A percentile compares a stretch with the other conserved stretches of the same genome.
phyloP scores from a whole-genome alignment of 2,797 vertebrate species.

The Acomys russatus region DNA sequence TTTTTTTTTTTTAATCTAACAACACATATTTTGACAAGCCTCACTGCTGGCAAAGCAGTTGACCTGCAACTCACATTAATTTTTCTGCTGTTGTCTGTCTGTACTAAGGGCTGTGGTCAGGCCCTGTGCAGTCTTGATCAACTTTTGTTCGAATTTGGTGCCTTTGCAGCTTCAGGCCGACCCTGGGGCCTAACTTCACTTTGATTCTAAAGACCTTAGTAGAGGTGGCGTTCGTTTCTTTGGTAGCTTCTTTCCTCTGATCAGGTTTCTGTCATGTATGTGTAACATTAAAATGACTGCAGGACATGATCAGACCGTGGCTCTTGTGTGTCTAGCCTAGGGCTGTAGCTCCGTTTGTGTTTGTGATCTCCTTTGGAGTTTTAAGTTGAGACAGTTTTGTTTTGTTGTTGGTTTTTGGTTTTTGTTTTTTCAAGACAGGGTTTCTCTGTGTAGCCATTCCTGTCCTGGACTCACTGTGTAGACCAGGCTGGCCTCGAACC shows the following conservation, averaged over 20 bases:
- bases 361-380: conserved; percentile 30
- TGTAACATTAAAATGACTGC: conserved; percentile 23
- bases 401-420: background rate
- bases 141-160: too few species aligned
- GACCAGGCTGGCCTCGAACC: too few species aligned
- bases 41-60: conserved; percentile 22
- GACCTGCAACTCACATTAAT: background rate
- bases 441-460: too few species aligned
- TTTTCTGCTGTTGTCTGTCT: background rate
- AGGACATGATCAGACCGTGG: conserved; percentile 18
- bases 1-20: too few species aligned
- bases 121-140: background rate
- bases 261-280: background rate
- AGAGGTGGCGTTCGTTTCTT: conserved; percentile 6
- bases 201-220: conserved; percentile 19
- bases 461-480: too few species aligned
- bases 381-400: background rate
- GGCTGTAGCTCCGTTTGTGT: background rate
- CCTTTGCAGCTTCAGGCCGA: too few species aligned
- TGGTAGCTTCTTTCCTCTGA: conserved; percentile 24
- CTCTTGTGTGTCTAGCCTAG: background rate
- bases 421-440: background rate
- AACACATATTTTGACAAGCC: conserved; percentile 37
- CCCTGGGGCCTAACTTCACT: conserved; percentile 26
- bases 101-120: too few species aligned